Conservation (phyloP, 2,113 vertebrate species). For the Notarius quadriscutis region DNA sequence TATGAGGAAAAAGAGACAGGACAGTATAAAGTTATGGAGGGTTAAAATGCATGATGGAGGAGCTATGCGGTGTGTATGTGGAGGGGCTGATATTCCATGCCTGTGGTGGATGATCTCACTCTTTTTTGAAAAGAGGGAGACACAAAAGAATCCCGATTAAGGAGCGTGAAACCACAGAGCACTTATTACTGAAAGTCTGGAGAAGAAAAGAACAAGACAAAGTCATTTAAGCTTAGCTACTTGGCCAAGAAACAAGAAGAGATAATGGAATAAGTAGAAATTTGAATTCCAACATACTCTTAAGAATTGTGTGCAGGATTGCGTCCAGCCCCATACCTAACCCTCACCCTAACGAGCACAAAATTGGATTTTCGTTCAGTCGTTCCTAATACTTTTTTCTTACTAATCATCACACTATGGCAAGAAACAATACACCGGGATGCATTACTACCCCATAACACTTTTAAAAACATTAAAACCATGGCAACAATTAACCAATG, state of each 20-base stretch:
- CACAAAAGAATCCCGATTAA: conserved; percentile 41
- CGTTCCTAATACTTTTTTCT: conserved; percentile 8
- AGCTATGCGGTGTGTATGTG: conserved; percentile 7
- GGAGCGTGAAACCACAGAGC: conserved; percentile 49
- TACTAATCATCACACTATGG: conserved; percentile 22
- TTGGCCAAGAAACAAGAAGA: conserved; percentile 23
- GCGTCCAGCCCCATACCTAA: conserved; percentile 3
- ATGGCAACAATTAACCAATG: conserved; percentile 30
- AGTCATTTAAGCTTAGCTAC: conserved; percentile 9
- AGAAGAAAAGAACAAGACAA: conserved; percentile 14
- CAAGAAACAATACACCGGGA: conserved; percentile 11
- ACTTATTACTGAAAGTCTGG: conserved; percentile 20
- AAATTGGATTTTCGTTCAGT: conserved; percentile 18
- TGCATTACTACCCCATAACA: conserved; percentile 15
- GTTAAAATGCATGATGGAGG: conserved; percentile 21
- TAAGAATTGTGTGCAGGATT: neutral
- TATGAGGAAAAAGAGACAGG: neutral
- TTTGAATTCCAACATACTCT: conserved; percentile 8
- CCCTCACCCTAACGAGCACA: conserved; percentile 11
- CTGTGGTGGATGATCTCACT: conserved; percentile 45
- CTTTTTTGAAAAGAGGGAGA: conserved; percentile 26
- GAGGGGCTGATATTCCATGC: conserved; percentile 20
- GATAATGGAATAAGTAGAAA: conserved; percentile 24
- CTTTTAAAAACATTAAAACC: conserved; percentile 34
- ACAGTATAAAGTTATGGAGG: conserved; percentile 22